Evolutionary conservation across 2,797 vertebrate species (phyloP).

Genomic region (Ispidina lecontei): DNA sequence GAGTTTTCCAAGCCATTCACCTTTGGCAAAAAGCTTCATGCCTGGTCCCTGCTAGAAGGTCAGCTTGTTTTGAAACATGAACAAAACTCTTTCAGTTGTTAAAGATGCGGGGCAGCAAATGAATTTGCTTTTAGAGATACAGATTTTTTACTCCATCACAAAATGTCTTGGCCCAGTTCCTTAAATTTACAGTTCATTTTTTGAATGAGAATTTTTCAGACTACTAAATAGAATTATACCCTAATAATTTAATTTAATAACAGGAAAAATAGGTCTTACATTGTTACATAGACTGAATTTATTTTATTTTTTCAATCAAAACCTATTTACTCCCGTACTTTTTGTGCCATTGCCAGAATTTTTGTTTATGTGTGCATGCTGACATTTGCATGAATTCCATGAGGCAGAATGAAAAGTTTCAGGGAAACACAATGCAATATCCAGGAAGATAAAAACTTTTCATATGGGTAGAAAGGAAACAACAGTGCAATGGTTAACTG

Average conservation of each 20-base stretch:
- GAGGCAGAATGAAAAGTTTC: background rate
- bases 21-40: constrained; percentile 24
- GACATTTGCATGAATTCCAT: constrained; percentile 50
- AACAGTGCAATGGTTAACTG: background rate
- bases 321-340: constrained; percentile 26
- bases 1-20: constrained; percentile 23
- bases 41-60: constrained; percentile 7
- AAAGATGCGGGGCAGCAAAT: background rate
- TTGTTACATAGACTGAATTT: background rate
- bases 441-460: constrained; percentile 17
- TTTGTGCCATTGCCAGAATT: constrained; percentile 1
- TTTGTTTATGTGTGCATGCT: background rate
- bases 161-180: background rate
- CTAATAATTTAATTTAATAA: background rate
- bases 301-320: background rate
- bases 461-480: background rate
- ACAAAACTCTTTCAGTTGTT: background rate
- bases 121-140: background rate
- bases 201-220: background rate
- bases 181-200: background rate
- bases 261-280: background rate
- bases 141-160: background rate
- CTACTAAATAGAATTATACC: background rate
- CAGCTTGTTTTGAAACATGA: background rate
- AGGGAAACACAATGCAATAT: constrained; percentile 15